Conservation (phyloP, 2,888 invertebrate species). For the Amphipoea lucens region DNA sequence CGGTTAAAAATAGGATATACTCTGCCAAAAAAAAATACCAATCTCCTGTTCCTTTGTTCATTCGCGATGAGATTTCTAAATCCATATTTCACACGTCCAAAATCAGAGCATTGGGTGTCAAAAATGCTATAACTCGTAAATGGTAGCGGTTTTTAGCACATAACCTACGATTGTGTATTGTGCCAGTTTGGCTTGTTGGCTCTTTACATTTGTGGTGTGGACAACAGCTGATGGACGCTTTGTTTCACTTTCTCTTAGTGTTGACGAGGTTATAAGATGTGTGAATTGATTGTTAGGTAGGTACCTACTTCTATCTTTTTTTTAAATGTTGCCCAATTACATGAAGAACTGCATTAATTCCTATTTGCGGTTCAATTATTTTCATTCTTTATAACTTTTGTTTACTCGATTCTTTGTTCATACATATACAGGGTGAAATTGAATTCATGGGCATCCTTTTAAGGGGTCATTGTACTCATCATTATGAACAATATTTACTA, state of each 20-base stretch:
- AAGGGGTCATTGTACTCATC: too few relatives aligned
- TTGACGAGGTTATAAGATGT: conserved; percentile 14
- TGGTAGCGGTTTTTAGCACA: conserved; percentile 56
- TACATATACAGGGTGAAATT: too few relatives aligned
- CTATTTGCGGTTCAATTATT: not conserved
- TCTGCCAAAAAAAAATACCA: not conserved
- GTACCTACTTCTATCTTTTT: not conserved
- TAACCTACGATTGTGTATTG: conserved; percentile 49
- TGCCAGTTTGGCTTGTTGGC: conserved; percentile 49
- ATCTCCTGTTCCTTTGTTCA: not conserved
- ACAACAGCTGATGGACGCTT: conserved; percentile 34
- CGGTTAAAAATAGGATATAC: not conserved
- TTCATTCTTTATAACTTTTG: not conserved
- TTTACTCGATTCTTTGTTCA: not conserved
- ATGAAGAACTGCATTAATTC: not conserved
- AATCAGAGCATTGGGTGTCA: conserved; percentile 57
- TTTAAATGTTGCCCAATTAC: not conserved
- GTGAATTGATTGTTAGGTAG: conserved; percentile 9
- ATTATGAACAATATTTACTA: too few relatives aligned
- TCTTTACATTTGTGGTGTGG: conserved; percentile 25
- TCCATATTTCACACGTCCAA: conserved; percentile 44
- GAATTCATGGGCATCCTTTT: too few relatives aligned
- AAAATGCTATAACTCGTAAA: conserved; percentile 38
- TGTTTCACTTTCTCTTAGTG: conserved; percentile 50
- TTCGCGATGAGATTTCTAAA: conserved; percentile 32